These are phyloP conservation scores for Donacobius atricapilla DNA, from an alignment of 2,113 vertebrate species.

Conservation along the genomic window DNA sequence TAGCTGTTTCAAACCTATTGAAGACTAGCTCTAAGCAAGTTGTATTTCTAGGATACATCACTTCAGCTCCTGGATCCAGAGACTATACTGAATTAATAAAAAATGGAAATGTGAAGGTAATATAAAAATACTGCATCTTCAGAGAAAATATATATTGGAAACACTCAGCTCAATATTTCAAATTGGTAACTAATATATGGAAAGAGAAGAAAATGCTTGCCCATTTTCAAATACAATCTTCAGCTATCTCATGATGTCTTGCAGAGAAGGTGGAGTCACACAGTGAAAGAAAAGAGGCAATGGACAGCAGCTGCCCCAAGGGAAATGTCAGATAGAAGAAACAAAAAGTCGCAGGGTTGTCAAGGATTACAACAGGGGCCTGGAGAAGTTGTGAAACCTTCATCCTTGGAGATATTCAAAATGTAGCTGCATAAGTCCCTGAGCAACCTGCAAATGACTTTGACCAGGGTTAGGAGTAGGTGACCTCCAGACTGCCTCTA, in stretches of 20 bases:
- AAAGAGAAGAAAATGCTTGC: neutral
- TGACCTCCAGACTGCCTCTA: neutral
- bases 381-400: neutral
- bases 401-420: neutral
- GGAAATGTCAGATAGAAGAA: neutral
- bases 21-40: conserved; percentile 65
- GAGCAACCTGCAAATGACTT: neutral
- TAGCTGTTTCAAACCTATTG: conserved; percentile 71
- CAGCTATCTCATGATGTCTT: neutral
- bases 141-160: neutral
- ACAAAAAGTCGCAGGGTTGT: neutral
- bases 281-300: neutral
- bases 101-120: conserved; percentile 73
- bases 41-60: conserved; percentile 75
- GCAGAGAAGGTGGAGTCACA: neutral
- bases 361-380: neutral
- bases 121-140: neutral
- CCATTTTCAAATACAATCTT: neutral
- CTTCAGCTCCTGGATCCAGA: conserved; percentile 75
- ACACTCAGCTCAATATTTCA: neutral
- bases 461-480: neutral
- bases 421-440: neutral
- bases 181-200: neutral
- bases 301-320: neutral
- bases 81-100: conserved; percentile 72